Percentiles rank a stretch among this genome's conserved stretches.
Conservation (phyloP, 2,888 invertebrate genomes). For the Argynnis bischoffii region DNA sequence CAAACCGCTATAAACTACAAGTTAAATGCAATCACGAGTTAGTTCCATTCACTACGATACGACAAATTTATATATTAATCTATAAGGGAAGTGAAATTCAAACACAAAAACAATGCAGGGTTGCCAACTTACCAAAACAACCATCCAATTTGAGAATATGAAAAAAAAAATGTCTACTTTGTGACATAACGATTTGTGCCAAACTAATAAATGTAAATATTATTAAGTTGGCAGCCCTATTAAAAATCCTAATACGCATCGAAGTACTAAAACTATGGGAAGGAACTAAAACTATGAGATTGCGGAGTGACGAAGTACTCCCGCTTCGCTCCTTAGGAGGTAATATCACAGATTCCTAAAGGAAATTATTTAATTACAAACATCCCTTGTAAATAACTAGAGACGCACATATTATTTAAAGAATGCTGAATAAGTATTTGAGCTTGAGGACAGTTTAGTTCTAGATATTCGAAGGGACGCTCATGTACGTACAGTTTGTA, state of each 20-base stretch:
- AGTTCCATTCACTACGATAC: constrained; percentile 22
- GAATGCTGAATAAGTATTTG: constrained; percentile 5
- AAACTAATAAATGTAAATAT: background rate
- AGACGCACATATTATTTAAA: background rate
- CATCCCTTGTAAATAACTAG: constrained; percentile 4
- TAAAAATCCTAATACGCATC: constrained; percentile 6
- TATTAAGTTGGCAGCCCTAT: constrained; percentile 2
- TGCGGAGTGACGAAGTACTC: constrained; percentile 44
- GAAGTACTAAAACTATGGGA: constrained; percentile 29
- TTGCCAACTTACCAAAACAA: constrained; percentile 4
- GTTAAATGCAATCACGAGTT: constrained; percentile 45
- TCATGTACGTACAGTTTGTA: constrained; percentile 5
- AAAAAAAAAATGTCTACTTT: background rate
- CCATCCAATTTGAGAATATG: background rate
- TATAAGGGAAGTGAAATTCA: constrained; percentile 11
- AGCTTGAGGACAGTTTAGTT: background rate
- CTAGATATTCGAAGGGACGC: constrained; percentile 5
- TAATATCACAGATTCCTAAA: constrained; percentile 79
- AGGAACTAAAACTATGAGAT: constrained; percentile 57
- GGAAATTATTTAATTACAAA: constrained; percentile 43
- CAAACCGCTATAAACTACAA: constrained; percentile 50
- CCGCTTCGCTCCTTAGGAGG: constrained; percentile 67
- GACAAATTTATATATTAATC: constrained; percentile 5
- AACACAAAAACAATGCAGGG: background rate
- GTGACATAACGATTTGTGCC: constrained; percentile 7